Base-by-base conservation (phyloP, 1,140 invertebrate genomes). In the Anthonomus grandis region DNA sequence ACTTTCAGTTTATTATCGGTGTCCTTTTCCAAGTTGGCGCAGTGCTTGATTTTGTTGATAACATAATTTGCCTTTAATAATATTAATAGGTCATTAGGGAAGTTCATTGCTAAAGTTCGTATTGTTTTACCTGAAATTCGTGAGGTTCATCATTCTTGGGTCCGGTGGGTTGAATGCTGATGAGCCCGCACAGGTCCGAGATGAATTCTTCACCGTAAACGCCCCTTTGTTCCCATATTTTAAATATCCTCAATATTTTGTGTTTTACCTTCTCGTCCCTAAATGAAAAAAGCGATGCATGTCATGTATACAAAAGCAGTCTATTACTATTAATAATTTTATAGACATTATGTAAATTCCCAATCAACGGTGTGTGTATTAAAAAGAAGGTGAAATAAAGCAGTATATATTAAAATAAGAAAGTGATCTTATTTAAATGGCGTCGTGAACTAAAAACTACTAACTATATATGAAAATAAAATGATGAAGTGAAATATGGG, bases 221-320 rank as follows among this genome's bases (percentile, higher is more conserved):
- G 57, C 83, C 84, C 66, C 94, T 77, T 68, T 96, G 89, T 73
- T 92, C 87, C 94, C 94, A 97, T 48, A 97, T 95, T 68, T 90
- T 93, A 69, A 96, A 92, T 56, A 97, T 92, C 49, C 93, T 78
- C 51, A 90, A 74, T 49, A 96, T 88, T 70, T 90, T 87, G 57
- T 86, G 79, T 65, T 88, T 85, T 4, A 96, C 90, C 73, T 90
- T 90, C 39, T 92, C 87, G 76, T 95, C 92, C 63, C 91, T 90
- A 68, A n/a, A n/a, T 49, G 77, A 76, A 57, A 57, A 22, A 47
- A 36, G 23, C 24, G 19, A n/a, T n/a, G n/a, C n/a, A n/a, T n/a
- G n/a, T n/a, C n/a, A n/a, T n/a, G n/a, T n/a, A n/a, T n/a, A n/a
- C n/a, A n/a, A n/a, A n/a, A n/a, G n/a, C n/a, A n/a, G n/a, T n/a